phyloP scores from a whole-genome alignment of 2,113 vertebrate genomes.

The Phoenicopterus ruber region DNA sequence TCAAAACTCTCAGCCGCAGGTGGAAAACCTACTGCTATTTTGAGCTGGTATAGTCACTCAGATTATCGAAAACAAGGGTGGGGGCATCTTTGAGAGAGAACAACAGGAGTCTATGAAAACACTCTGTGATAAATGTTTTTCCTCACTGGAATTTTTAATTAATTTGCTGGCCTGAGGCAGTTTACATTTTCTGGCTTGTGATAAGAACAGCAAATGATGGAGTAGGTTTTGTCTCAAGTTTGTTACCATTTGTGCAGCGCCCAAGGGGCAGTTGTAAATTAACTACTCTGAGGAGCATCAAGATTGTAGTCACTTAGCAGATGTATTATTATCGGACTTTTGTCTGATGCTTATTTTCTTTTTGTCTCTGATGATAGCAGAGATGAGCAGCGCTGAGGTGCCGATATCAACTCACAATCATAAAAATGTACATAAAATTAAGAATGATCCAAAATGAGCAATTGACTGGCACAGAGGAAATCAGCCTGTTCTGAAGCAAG shows the following conservation, averaged over 20 bases:
- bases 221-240: not conserved
- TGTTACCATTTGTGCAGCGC: not conserved
- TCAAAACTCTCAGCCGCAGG: not conserved
- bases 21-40: not conserved
- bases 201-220: not conserved
- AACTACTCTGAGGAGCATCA: not conserved
- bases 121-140: not conserved
- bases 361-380: not conserved
- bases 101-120: not conserved
- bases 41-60: not conserved
- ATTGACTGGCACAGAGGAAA: not conserved
- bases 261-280: not conserved
- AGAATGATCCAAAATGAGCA: not conserved
- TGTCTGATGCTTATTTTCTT: not conserved
- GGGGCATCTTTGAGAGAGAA: not conserved
- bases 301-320: not conserved
- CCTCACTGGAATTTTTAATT: constrained; percentile 1
- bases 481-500: not conserved
- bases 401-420: not conserved
- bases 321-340: not conserved
- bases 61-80: not conserved
- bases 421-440: not conserved
- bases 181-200: not conserved
- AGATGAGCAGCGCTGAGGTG: not conserved
- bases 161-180: not conserved